Conservation (phyloP, 2,113 vertebrate species). For the Thomomys bottae region DNA sequence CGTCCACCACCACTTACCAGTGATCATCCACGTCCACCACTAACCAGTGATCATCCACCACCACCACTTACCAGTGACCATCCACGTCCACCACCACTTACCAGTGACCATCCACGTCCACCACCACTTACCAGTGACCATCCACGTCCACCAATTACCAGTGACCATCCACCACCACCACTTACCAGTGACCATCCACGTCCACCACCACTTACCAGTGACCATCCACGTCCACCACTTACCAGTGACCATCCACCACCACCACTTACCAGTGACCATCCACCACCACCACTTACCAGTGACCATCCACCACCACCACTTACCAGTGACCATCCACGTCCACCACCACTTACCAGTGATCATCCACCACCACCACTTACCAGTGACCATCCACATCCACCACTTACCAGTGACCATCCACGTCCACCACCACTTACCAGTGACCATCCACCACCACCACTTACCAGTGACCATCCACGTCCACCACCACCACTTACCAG, state of each 20-base stretch:
- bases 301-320: no score
- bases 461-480: no score
- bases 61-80: not conserved
- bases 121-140: not conserved
- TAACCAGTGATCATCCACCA: rapidly evolving
- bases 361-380: no score
- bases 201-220: rapidly evolving
- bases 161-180: rapidly evolving
- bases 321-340: not conserved
- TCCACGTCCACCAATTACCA: not conserved
- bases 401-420: not conserved
- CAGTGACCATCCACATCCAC: rapidly evolving
- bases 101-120: rapidly evolving
- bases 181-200: not conserved
- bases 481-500: rapidly evolving
- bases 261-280: no score
- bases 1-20: rapidly evolving
- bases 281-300: rapidly evolving
- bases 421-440: rapidly evolving
- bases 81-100: not conserved
- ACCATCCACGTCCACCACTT: no score
- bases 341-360: rapidly evolving
- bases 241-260: rapidly evolving
- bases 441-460: rapidly evolving
- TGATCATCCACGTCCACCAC: no score